Percentiles rank a stretch among this genome's conserved stretches.
Evolutionary conservation across 1,140 invertebrate genomes (phyloP).

Genomic region (Drosophila sproati): DNA sequence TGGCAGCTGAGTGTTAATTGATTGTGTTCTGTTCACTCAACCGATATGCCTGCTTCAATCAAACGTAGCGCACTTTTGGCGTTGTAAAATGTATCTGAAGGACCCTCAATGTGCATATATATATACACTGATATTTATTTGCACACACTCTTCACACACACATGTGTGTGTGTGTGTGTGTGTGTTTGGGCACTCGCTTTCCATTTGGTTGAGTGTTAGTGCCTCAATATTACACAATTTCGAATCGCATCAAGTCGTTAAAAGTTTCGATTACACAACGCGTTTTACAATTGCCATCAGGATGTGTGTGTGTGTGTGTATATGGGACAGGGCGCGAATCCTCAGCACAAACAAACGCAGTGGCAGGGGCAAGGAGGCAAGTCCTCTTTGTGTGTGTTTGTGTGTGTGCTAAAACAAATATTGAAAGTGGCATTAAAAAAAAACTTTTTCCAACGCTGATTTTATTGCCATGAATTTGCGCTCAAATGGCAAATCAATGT

Average conservation of each 20-base stretch:
- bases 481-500: constrained; percentile 82
- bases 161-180: constrained; percentile 11
- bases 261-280: constrained; percentile 82
- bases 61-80: constrained; percentile 55
- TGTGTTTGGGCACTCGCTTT: constrained; percentile 35
- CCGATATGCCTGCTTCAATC: constrained; percentile 59
- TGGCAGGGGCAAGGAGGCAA: constrained; percentile 18
- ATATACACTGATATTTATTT: constrained; percentile 44
- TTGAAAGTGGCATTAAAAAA: constrained; percentile 81
- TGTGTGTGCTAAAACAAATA: constrained; percentile 74
- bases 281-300: constrained; percentile 73
- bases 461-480: constrained; percentile 80
- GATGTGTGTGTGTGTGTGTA: constrained; percentile 12
- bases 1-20: constrained; percentile 24
- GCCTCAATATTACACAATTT: constrained; percentile 80
- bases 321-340: constrained; percentile 19
- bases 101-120: constrained; percentile 54
- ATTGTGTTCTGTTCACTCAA: constrained; percentile 48
- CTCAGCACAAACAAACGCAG: constrained; percentile 36
- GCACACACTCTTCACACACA: constrained; percentile 31
- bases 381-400: background rate
- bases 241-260: constrained; percentile 82
- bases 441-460: constrained; percentile 67
- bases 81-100: constrained; percentile 72
- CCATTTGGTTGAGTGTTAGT: constrained; percentile 71